Conservation (phyloP, 92 coral and sea anemone species). For the Pocillopora meandrina region DNA sequence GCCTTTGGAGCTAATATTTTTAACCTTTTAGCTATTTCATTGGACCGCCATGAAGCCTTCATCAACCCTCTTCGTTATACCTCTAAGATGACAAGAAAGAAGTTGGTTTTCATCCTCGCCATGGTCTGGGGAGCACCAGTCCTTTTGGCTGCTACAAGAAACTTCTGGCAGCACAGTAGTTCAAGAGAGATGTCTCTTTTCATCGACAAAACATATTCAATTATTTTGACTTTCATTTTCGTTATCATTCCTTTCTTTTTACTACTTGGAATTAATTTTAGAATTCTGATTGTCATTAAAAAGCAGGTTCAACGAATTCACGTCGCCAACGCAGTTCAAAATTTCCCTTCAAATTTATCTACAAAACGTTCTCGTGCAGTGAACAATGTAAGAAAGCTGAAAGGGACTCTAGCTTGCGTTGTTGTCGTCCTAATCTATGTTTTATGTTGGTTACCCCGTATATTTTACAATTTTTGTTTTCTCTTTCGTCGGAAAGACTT, state of each 20-base stretch:
- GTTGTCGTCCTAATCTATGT: conserved; percentile 54
- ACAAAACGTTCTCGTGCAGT: background rate
- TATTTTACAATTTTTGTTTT: conserved; percentile 55
- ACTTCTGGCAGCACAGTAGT: conserved; percentile 50
- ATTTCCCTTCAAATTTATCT: background rate
- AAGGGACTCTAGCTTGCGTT: conserved; percentile 71
- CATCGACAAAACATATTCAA: conserved; percentile 47
- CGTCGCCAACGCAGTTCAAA: background rate
- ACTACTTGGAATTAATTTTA: conserved; percentile 48
- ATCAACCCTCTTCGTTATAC: conserved; percentile 63
- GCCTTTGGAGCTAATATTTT: conserved; percentile 57
- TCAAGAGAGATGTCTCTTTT: background rate
- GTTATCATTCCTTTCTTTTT: conserved; percentile 55
- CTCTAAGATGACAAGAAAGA: conserved; percentile 51
- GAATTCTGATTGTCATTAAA: conserved; percentile 56
- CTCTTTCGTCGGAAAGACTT: conserved; percentile 51
- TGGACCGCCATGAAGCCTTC: conserved; percentile 65
- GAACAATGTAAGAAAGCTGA: conserved; percentile 16
- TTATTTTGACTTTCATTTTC: conserved; percentile 46
- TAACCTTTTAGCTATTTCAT: conserved; percentile 60
- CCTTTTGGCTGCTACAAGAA: conserved; percentile 31
- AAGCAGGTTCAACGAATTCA: conserved; percentile 48
- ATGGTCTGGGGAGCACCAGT: conserved; percentile 58
- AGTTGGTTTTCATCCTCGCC: conserved; percentile 30
- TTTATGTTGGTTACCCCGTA: conserved; percentile 69